A percentile compares a stretch with the other conserved stretches of the same genome.
These are phyloP conservation scores for Leuciscus idus DNA, from an alignment of 2,113 vertebrate species.

Conservation along the genomic window DNA sequence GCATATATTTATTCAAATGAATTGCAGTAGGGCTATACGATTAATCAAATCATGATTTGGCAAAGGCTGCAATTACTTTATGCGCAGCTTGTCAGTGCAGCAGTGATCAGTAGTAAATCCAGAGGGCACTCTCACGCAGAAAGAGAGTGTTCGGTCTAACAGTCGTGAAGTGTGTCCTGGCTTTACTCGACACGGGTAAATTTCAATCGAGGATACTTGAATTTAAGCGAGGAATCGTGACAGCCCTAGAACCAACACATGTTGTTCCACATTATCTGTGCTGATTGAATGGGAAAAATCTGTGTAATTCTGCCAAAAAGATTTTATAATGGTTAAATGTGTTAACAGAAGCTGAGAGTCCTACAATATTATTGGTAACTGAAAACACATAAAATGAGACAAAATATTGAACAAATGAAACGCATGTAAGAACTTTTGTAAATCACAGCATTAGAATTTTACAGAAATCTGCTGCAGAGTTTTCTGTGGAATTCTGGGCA, in stretches of 20 bases:
- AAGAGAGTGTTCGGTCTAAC: no score
- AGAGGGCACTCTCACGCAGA: no score
- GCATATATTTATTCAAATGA: no score
- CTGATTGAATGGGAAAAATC: not conserved
- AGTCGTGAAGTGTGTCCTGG: no score
- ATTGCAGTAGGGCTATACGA: no score
- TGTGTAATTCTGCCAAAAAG: not conserved
- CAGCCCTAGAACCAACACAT: not conserved
- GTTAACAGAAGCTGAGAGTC: not conserved
- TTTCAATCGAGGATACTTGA: no score
- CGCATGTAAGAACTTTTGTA: not conserved
- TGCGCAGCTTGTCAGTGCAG: no score
- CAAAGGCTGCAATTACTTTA: no score
- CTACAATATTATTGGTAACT: not conserved
- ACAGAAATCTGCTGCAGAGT: not conserved
- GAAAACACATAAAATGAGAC: not conserved
- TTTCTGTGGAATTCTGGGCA: not conserved
- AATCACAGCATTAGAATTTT: not conserved
- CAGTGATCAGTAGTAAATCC: no score
- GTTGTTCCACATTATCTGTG: not conserved
- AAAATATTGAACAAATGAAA: not conserved
- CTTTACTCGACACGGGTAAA: no score
- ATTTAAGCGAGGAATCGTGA: no score
- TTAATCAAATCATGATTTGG: no score
- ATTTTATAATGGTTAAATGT: not conserved